phyloP scores from a whole-genome alignment of 2,113 vertebrate species.

The Hippocampus abdominalis region DNA sequence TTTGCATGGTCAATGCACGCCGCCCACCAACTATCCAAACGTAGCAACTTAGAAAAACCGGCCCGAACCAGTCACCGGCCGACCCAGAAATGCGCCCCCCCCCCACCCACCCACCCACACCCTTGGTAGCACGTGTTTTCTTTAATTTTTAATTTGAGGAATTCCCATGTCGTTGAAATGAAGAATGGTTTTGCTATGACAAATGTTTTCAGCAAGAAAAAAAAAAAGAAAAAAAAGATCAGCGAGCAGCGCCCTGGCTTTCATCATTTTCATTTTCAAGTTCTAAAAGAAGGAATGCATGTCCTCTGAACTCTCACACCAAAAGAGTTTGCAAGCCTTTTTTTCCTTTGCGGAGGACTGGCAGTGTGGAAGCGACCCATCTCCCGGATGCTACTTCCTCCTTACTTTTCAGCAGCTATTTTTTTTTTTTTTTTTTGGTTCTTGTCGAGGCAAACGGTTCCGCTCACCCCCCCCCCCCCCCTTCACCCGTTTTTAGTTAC shows the following conservation, averaged over 20 bases:
- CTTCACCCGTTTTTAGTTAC: conserved; percentile 81
- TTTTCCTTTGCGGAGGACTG: conserved; percentile 72
- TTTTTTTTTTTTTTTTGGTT: conserved; percentile 59
- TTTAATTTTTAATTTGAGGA: conserved; percentile 78
- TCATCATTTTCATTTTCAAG: conserved; percentile 74
- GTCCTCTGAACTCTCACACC: conserved; percentile 62
- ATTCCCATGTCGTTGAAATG: conserved; percentile 82
- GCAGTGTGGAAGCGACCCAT: conserved; percentile 76
- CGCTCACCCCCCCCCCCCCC: conserved; percentile 57
- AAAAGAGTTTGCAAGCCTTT: conserved; percentile 73
- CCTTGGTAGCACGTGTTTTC: conserved; percentile 87
- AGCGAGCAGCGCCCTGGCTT: conserved; percentile 68
- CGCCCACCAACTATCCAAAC: conserved; percentile 94
- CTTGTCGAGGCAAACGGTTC: conserved; percentile 75
- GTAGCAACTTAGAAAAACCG: conserved; percentile 84
- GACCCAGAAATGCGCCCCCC: conserved; percentile 72
- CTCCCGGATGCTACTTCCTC: conserved; percentile 78
- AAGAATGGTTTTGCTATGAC: conserved; percentile 84
- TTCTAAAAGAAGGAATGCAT: conserved; percentile 76
- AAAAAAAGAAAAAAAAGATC: conserved; percentile 40
- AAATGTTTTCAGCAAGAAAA: conserved; percentile 60
- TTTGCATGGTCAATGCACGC: conserved; percentile 99
- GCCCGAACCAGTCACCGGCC: conserved; percentile 73
- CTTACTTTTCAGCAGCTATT: conserved; percentile 66
- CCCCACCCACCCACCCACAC: conserved; percentile 10